Evolutionary conservation across 1,140 invertebrate genomes (phyloP).

Genomic region (Nasonia giraulti): DNA sequence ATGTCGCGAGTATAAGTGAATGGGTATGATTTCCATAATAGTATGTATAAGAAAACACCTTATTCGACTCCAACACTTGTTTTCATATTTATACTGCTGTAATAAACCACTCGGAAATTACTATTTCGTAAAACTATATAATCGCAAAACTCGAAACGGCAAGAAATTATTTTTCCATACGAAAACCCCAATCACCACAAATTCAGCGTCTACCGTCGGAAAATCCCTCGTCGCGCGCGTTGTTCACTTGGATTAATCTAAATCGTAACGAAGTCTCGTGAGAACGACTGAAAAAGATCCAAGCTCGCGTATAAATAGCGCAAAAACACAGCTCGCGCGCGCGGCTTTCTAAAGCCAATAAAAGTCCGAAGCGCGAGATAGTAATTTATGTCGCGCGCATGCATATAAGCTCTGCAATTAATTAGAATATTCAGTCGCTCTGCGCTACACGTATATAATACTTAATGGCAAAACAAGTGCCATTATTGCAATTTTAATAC

Average conservation of each 20-base stretch:
- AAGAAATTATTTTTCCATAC: no score
- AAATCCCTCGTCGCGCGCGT: neutral
- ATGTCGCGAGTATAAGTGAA: no score
- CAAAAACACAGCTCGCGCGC: neutral
- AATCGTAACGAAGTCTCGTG: neutral
- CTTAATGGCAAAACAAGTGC: constrained; percentile 6
- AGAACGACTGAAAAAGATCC: neutral
- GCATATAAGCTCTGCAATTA: neutral
- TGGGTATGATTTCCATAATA: no score
- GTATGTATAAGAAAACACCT: no score
- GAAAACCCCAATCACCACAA: no score
- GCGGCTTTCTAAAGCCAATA: neutral
- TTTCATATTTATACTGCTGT: no score
- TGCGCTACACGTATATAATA: neutral
- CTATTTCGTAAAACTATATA: no score
- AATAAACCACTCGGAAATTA: no score
- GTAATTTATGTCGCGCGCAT: constrained; percentile 16
- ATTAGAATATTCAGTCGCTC: neutral
- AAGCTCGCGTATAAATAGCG: no score
- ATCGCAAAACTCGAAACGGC: no score
- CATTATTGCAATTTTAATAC: constrained; percentile 7
- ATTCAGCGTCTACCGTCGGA: no score
- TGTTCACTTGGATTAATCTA: neutral
- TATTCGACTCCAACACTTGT: no score
- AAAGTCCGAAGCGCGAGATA: constrained; percentile 7